Evolutionary conservation across 1,140 invertebrate genomes (phyloP), one percentile per base, ranked within the genome.

Genomic region (Atta cephalotes): DNA sequence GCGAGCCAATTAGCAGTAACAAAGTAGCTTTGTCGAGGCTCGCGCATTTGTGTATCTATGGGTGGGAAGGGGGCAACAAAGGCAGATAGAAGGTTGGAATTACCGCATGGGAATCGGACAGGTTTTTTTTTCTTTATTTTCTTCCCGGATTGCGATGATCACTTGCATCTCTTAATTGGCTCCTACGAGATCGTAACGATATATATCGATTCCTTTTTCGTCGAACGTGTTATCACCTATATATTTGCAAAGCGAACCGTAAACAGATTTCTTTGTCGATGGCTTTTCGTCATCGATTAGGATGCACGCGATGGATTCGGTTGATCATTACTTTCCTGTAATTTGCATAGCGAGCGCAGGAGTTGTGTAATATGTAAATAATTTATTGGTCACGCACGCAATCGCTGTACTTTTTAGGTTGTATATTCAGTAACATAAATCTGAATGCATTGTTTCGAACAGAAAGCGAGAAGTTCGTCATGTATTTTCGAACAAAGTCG

Each of bases 1-100:
- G 80, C n/a, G n/a, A 84, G 18, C 53, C 70, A 84, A 84, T 84
- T 84, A 84, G 70, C 56, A 74, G 58, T 25, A 49, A 84, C 70
- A 82, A 74, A 82, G 68, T 58, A 60, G 49, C 63, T 80, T 66
- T 80, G 77, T 53, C 28, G 60, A 5, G 18, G n/a, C 12, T 2
- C 25, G 18, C 16, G 51, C 16, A 49, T 31, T 45, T 45, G 25
- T 65, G 60, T 78, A 28, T 10, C 25, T 28, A 63, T 3, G 18
- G 6, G 45, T 14, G 9, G 16, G 49, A 60, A 25, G 18, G 9
- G 66, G 5, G 10, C 35, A 31, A 82, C 18, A 31, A 58, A 35
- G 28, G 25, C 6, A 16, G 62, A 35, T 66, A 31, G 12, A 66
- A 35, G 10, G 39, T 14, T 16, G 16, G 5, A 49, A 35, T 3